phyloP scores from a whole-genome alignment of 2,797 vertebrate genomes.

The Chaenodraco wilsoni region DNA sequence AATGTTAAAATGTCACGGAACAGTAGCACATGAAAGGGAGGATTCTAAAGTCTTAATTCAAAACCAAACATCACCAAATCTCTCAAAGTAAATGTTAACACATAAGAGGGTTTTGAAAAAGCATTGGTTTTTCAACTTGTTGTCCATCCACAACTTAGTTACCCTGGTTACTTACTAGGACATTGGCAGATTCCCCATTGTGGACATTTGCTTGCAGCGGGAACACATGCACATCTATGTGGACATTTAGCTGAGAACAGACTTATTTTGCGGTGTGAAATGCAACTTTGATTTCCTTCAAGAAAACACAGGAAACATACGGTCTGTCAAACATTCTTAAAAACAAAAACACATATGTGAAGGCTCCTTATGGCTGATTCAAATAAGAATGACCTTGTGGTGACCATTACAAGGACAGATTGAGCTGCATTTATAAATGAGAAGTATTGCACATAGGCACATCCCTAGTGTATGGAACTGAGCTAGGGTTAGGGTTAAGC shows the following conservation, averaged over 20 bases:
- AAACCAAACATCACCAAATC: not conserved
- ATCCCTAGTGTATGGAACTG: too few species aligned
- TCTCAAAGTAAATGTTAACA: not conserved
- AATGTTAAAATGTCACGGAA: not conserved
- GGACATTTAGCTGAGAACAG: slow-evolving; percentile 3
- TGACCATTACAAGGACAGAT: not conserved
- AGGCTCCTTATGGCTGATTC: not conserved
- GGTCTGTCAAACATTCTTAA: too few species aligned
- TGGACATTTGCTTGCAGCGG: slow-evolving; percentile 44
- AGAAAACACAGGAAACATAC: not conserved
- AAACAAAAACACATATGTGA: not conserved
- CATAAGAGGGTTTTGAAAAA: too few species aligned
- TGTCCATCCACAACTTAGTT: slow-evolving; percentile 19
- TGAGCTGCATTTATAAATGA: slow-evolving; percentile 23
- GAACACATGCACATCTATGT: slow-evolving; percentile 33
- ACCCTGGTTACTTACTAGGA: slow-evolving; percentile 43
- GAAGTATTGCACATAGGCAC: not conserved
- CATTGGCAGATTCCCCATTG: slow-evolving; percentile 38
- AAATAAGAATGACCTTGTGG: not conserved
- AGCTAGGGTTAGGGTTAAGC: too few species aligned
- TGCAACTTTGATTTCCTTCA: not conserved
- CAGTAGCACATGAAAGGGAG: not conserved
- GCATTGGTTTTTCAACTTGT: slow-evolving; percentile 8
- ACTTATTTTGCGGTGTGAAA: not conserved
- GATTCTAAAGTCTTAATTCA: not conserved